Base-by-base conservation (phyloP, 2,113 vertebrate genomes). In the Nothobranchius furzeri region DNA sequence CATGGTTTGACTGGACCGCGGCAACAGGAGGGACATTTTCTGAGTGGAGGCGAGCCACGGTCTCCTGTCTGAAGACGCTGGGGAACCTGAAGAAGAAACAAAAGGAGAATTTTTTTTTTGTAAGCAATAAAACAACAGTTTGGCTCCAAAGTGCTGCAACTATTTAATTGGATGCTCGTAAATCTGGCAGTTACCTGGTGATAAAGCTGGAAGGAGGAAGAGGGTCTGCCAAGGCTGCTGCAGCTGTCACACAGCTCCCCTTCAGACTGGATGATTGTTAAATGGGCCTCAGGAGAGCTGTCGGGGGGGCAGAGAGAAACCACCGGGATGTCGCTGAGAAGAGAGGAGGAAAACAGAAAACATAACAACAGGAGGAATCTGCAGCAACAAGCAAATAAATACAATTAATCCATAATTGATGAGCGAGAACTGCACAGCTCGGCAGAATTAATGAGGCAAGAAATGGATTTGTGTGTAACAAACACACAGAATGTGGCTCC, bases 281-380 rank as follows among this genome's bases (percentile, higher is more conserved):
- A 60, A 20, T 82, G 86, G 60, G 68, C 74, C 62, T 89, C 89
- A 4, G 66, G 43, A 17, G 78, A 75, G 40, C 78, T 86, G 76
- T 92, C 92, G 57, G 91, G 92, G 15, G 90, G 90, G 78, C 90
- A 90, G 75, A 93, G 82, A 62, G 91, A 92, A 55, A 93, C 75
- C 2, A 78, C 87, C 3, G 92, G 92, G 76, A 93, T 92, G 43
- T 86, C 89, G 68, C 92, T 93, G 88, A 47, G 68, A 69, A 68
- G 35, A 51, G 62, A 36, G 49, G 12, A 9, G 3, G 15, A 57
- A 58, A 20, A 9, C 35, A 49, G 54, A 14, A 59, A 49, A 51
- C 15, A n/a, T 43, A 50, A 62, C 24, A 15, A 12, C 24, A 43
- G 12, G 37, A 57, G 47, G 14, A 15, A 30, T 24, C 55, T 59